Percentiles rank a stretch among this genome's conserved stretches.
These are phyloP conservation scores for Drosophila seguyi DNA, from an alignment of 1,140 invertebrate genomes.

Conservation along the genomic window DNA sequence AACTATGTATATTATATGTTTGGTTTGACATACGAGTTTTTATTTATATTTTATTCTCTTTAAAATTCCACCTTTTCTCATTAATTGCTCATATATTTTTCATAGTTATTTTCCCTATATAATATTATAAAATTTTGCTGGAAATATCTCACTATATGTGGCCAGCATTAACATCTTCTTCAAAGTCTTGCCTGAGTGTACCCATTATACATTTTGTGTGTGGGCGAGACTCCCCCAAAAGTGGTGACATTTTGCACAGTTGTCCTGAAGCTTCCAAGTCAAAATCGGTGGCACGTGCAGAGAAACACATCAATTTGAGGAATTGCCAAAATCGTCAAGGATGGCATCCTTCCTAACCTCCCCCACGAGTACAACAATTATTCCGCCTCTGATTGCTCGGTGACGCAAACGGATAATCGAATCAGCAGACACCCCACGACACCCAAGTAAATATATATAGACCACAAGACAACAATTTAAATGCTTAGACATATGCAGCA, in stretches of 20 bases:
- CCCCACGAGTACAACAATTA: slow-evolving; percentile 21
- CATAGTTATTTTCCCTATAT: background rate
- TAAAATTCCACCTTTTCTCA: too few species aligned
- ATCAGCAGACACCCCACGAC: background rate
- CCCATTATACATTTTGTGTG: background rate
- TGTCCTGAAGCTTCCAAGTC: background rate
- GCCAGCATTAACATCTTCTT: background rate
- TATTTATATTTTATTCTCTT: too few species aligned
- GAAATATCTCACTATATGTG: background rate
- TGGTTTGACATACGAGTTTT: too few species aligned
- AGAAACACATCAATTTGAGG: slow-evolving; percentile 31
- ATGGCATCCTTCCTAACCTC: background rate
- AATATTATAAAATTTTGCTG: background rate
- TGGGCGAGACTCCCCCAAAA: background rate
- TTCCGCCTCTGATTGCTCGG: slow-evolving; percentile 30
- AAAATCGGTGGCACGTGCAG: slow-evolving; percentile 33
- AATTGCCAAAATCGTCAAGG: slow-evolving; percentile 17
- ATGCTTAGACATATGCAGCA: slow-evolving; percentile 16
- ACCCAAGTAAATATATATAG: slow-evolving; percentile 23
- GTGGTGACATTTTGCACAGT: slow-evolving; percentile 3
- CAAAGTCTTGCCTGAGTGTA: background rate
- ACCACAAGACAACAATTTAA: slow-evolving; percentile 30
- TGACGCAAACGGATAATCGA: slow-evolving; percentile 45
- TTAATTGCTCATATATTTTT: too few species aligned
- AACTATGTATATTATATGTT: too few species aligned